Conservation (phyloP, 2,888 invertebrate genomes). For the Torymus texanus region DNA sequence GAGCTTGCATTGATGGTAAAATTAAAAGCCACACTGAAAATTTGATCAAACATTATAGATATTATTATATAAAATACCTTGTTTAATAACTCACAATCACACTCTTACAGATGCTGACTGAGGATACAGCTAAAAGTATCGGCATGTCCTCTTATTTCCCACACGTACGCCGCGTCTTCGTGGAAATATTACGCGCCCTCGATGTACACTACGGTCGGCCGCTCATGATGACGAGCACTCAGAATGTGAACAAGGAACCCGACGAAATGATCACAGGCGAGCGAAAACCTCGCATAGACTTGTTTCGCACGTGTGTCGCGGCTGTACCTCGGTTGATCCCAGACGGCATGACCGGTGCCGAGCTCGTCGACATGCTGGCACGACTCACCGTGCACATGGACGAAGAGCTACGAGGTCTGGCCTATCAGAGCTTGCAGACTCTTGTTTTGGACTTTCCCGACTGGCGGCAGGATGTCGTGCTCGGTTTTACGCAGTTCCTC, state of each 20-base stretch:
- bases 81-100: too few species aligned
- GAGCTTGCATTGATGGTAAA: too few species aligned
- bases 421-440: conserved; percentile 96
- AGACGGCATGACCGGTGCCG: conserved; percentile 96
- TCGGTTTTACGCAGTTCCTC: conserved; percentile 93
- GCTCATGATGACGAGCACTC: conserved; percentile 96
- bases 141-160: conserved; percentile 98
- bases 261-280: conserved; percentile 96
- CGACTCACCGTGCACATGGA: conserved; percentile 98
- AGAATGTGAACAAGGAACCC: conserved; percentile 96
- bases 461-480: conserved; percentile 96
- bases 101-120: conserved; percentile 85
- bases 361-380: conserved; percentile 94
- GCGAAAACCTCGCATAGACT: conserved; percentile 96
- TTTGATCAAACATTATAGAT: too few species aligned
- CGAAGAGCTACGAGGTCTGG: conserved; percentile 94
- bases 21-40: too few species aligned
- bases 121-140: conserved; percentile 96
- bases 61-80: too few species aligned
- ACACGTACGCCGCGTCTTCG: conserved; percentile 95
- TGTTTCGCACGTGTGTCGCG: conserved; percentile 98
- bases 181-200: conserved; percentile 94
- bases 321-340: conserved; percentile 98
- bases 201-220: conserved; percentile 98
- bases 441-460: conserved; percentile 96